These are phyloP conservation scores for Tridacna crocea DNA, from an alignment of 2,888 invertebrate species.

Conservation along the genomic window DNA sequence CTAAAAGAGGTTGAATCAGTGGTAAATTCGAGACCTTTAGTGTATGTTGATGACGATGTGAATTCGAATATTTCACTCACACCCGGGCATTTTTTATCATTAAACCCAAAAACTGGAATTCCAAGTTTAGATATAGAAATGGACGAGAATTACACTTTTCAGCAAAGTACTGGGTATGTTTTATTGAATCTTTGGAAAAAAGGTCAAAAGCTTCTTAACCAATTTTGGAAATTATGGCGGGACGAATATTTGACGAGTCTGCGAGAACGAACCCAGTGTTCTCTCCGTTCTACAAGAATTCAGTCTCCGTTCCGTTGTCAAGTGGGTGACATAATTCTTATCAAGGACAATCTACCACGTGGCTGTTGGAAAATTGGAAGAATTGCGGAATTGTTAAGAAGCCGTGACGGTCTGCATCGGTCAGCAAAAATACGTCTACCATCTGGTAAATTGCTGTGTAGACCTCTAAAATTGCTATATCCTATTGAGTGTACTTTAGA, in stretches of 20 bases:
- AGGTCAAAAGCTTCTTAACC: constrained; percentile 11
- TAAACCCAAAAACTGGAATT: constrained; percentile 38
- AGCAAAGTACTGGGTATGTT: not conserved
- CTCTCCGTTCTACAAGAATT: constrained; percentile 22
- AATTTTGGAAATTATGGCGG: constrained; percentile 40
- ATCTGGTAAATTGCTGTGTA: constrained; percentile 17
- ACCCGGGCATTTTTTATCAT: constrained; percentile 35
- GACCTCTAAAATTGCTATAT: constrained; percentile 18
- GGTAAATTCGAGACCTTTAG: constrained; percentile 39
- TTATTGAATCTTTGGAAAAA: constrained; percentile 18
- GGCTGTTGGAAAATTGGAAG: constrained; percentile 28
- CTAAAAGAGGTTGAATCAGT: constrained; percentile 34
- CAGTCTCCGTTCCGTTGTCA: constrained; percentile 16
- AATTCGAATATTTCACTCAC: constrained; percentile 35
- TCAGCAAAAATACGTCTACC: constrained; percentile 27
- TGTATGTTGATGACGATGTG: constrained; percentile 41
- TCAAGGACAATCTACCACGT: constrained; percentile 28
- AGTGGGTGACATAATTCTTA: constrained; percentile 36
- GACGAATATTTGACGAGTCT: constrained; percentile 37
- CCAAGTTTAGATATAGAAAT: constrained; percentile 11
- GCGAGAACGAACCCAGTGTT: constrained; percentile 32
- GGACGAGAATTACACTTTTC: not conserved
- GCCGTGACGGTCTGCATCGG: constrained; percentile 31
- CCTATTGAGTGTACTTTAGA: not conserved
- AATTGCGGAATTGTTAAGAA: constrained; percentile 10